Conservation (phyloP, 2,888 invertebrate genomes). For the Lampropteryx suffumata region DNA sequence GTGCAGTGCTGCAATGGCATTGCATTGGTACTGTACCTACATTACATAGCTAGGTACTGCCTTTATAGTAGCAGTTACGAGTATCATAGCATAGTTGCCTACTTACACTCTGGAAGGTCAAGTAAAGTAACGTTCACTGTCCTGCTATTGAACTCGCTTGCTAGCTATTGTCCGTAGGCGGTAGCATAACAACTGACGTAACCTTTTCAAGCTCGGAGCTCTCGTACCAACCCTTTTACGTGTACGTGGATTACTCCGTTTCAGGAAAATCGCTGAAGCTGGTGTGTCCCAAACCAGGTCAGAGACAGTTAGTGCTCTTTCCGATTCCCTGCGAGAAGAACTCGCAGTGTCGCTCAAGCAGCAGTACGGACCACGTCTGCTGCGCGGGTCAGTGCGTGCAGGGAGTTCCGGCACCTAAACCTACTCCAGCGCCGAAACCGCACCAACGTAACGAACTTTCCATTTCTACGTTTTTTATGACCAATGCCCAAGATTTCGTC, state of each 20-base stretch:
- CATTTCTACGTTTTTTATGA: neutral
- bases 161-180: slow-evolving; percentile 52
- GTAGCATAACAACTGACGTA: slow-evolving; percentile 51
- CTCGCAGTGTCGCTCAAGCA: slow-evolving; percentile 69
- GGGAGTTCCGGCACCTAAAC: slow-evolving; percentile 84
- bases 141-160: slow-evolving; percentile 47
- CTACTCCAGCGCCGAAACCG: slow-evolving; percentile 59
- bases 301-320: slow-evolving; percentile 64
- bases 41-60: too few relatives aligned
- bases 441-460: slow-evolving; percentile 61
- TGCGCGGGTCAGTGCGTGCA: slow-evolving; percentile 82
- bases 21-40: too few relatives aligned
- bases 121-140: slow-evolving; percentile 26
- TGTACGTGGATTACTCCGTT: slow-evolving; percentile 3
- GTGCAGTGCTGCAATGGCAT: too few relatives aligned
- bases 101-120: slow-evolving; percentile 29
- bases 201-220: too few relatives aligned
- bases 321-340: slow-evolving; percentile 74
- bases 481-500: too few relatives aligned
- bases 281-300: slow-evolving; percentile 70
- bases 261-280: slow-evolving; percentile 70
- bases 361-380: slow-evolving; percentile 74
- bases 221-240: slow-evolving; percentile 41
- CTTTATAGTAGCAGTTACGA: too few relatives aligned
- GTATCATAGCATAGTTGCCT: too few relatives aligned